Evolutionary conservation across 2,113 vertebrate species (phyloP), one percentile per base, ranked within the genome.

Genomic region (Paraplagusia blochii): DNA sequence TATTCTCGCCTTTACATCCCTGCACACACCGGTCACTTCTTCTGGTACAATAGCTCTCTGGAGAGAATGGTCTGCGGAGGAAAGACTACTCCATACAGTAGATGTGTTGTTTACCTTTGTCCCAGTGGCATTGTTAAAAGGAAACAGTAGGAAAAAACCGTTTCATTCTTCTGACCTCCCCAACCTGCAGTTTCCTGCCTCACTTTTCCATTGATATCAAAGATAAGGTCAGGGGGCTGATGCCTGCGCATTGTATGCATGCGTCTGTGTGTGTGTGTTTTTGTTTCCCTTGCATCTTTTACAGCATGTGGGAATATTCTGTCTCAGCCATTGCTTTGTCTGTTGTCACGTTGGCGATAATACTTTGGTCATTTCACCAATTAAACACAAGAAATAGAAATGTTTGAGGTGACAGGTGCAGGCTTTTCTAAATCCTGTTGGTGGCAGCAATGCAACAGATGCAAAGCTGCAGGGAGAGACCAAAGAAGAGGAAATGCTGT

Each of bases 31-130:
- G 63, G 51, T 67, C 68, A 34, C 55, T 45, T 65, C 46, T 62
- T 44, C 7, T 50, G 76, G 76, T 59, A 85, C 83, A 80, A 81
- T 85, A 22, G 36, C 19, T 58, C 73, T 56, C 62, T 33, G 46
- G 70, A 70, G 67, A 63, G 45, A 43, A 19, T 5, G 33, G 34
- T 2, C 38, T 1, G 52, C 53, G 52, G 77, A 73, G 68, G 73
- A 74, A 66, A 73, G 53, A 49, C 22, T 9, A 18, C 29, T 43
- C 1, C 48, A 40, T 40, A 40, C 10, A 39, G 14, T 53, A 44
- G 58, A 52, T 11, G 52, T 61, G 55, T 52, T 77, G 64, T 79
- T 80, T 80, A 75, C 40, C 18, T 71, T 33, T 55, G 9, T 14
- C 14, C 50, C 55, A 22, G 35, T 36, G 39, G 59, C 70, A 82